Evolutionary conservation across 2,888 invertebrate species (phyloP).

Genomic region (Ornithoptera priamus): DNA sequence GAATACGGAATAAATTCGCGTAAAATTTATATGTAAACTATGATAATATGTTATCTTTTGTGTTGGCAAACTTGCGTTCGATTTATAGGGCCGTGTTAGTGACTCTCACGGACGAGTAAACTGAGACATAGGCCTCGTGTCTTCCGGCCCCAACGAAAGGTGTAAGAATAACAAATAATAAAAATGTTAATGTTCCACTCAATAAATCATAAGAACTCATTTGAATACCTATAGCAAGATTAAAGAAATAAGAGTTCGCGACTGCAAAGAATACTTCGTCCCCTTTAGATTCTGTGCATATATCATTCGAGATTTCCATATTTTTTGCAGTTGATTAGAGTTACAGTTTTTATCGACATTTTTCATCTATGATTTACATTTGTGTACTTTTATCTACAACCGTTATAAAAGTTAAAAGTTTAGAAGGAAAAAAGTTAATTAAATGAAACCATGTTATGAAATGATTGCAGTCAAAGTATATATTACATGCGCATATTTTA

Average conservation of each 20-base stretch:
- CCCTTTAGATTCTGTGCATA: slow-evolving; percentile 47
- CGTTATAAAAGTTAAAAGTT: not conserved
- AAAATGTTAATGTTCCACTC: slow-evolving; percentile 81
- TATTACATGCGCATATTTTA: not conserved
- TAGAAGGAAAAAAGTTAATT: not conserved
- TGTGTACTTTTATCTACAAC: slow-evolving; percentile 6
- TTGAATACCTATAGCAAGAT: slow-evolving; percentile 77
- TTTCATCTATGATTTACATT: slow-evolving; percentile 23
- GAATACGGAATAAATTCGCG: slow-evolving; percentile 76
- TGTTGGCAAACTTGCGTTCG: slow-evolving; percentile 49
- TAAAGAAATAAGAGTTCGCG: slow-evolving; percentile 71
- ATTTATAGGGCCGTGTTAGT: slow-evolving; percentile 52
- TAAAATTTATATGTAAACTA: slow-evolving; percentile 80
- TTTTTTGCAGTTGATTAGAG: slow-evolving; percentile 48
- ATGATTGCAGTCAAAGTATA: too few species aligned
- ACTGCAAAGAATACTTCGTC: slow-evolving; percentile 49
- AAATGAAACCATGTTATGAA: too few species aligned
- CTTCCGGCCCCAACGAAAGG: slow-evolving; percentile 76
- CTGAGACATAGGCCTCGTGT: slow-evolving; percentile 78
- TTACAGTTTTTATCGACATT: slow-evolving; percentile 30
- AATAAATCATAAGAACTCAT: slow-evolving; percentile 80
- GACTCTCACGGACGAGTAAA: slow-evolving; percentile 76
- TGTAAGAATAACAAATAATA: slow-evolving; percentile 82
- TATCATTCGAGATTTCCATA: slow-evolving; percentile 61
- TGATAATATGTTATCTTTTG: slow-evolving; percentile 74